A percentile compares a stretch with the other conserved stretches of the same genome.
phyloP scores from a whole-genome alignment of 2,888 invertebrate genomes.

The Synanthedon formicaeformis region DNA sequence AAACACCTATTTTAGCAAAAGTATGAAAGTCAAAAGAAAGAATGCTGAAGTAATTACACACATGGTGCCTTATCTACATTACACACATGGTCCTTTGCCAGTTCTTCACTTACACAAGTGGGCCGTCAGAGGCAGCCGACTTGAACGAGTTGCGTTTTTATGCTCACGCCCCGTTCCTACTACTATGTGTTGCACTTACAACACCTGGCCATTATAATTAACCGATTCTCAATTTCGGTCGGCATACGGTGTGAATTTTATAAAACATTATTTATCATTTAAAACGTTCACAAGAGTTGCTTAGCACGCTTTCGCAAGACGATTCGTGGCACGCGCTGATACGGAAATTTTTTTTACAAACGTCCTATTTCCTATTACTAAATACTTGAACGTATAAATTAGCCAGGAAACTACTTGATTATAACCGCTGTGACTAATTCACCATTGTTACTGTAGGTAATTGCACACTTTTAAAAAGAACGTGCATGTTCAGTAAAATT shows the following conservation, averaged over 20 bases:
- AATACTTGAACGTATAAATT: conserved; percentile 7
- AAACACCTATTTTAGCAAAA: too few relatives aligned
- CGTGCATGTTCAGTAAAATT: too few relatives aligned
- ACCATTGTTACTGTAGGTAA: conserved; percentile 1
- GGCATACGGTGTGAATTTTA: conserved; percentile 11
- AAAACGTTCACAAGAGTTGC: conserved; percentile 2
- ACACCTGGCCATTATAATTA: conserved; percentile 23
- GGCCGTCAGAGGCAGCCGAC: conserved; percentile 31
- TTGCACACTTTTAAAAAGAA: neutral
- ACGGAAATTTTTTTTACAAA: conserved; percentile 3
- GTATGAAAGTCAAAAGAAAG: neutral
- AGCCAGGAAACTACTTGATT: conserved; percentile 8
- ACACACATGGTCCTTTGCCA: conserved; percentile 10
- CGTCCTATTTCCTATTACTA: conserved; percentile 6
- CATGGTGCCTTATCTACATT: conserved; percentile 8
- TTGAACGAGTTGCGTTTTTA: conserved; percentile 42
- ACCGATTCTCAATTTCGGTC: conserved; percentile 12
- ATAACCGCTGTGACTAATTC: conserved; percentile 6
- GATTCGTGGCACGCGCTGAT: conserved; percentile 6
- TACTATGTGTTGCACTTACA: conserved; percentile 22
- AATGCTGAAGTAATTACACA: neutral
- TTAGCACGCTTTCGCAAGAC: conserved; percentile 11
- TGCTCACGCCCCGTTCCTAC: conserved; percentile 18
- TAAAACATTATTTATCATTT: conserved; percentile 7
- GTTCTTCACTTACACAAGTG: conserved; percentile 34